These are phyloP conservation scores for Dendrocincla fuliginosa DNA, from an alignment of 2,797 vertebrate species.

Conservation along the genomic window DNA sequence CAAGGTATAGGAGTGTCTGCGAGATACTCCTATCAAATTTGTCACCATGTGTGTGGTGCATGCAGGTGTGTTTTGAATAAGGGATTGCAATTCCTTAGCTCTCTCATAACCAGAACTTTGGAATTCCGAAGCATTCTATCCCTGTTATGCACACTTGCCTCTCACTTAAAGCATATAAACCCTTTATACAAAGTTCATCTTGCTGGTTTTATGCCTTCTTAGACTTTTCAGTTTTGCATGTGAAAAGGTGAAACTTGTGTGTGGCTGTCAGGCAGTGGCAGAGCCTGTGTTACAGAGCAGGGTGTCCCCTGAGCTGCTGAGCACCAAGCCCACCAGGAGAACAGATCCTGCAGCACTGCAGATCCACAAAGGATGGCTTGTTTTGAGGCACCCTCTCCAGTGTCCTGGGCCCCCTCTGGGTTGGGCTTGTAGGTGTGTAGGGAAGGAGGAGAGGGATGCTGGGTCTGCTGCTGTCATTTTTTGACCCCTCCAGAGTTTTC, in stretches of 20 bases:
- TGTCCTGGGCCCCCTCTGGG: accelerated
- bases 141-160: neutral
- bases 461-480: neutral
- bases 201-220: neutral
- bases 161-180: neutral
- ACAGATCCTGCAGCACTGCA: neutral
- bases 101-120: neutral
- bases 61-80: neutral
- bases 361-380: neutral
- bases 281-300: neutral
- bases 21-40: neutral
- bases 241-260: neutral
- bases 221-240: neutral
- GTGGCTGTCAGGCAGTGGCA: neutral
- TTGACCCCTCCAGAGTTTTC: neutral
- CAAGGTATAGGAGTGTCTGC: neutral
- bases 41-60: neutral
- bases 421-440: neutral
- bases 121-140: neutral
- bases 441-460: neutral
- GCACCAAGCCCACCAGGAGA: neutral
- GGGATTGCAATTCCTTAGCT: neutral
- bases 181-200: neutral
- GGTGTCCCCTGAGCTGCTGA: neutral
- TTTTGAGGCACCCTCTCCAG: accelerated